Evolutionary conservation across 2,797 vertebrate species (phyloP), one percentile per base, ranked within the genome.

Genomic region (Squalus acanthias): DNA sequence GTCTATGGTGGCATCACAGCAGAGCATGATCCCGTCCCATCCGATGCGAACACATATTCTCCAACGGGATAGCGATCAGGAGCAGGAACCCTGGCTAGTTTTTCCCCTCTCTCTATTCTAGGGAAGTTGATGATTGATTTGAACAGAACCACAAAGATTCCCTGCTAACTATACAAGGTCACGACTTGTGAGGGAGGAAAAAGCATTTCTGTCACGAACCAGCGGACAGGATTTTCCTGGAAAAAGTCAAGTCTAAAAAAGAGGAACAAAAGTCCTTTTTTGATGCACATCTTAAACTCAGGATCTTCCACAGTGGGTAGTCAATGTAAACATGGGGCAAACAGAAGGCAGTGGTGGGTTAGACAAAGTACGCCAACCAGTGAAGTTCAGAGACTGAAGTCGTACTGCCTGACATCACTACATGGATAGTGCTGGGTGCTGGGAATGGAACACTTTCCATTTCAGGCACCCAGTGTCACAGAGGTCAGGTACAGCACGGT

Each of bases 201-300:
- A 69, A 22, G 65, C 4, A 39, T 8, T 20, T 46, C 94, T 74
- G 69, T 95, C 94, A 95, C 69, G 67, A 95, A 74, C 69, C 94
- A 95, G 67, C 69, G 69, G 94, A 95, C 94, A 95, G 69, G 13
- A 39, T 74, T 70, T 74, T 57, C 70, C 46, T 20, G 1, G 15
- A 57, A 72, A 53, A 53, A 95, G 12, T 53, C 13, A 39, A 94
- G 13, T 53, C 1, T 72, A 74, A 76, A 95, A 74, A 17, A 95
- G 94, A 95, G 94, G 70, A n/a, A 60, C 70, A 95, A 76, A 95
- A 74, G 29, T 76, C 70, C 94, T 95, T 74, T 76, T 76, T 74
- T 72, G 26, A 74, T 69, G 65, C 94, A 95, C 67, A 72, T 72
- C 33, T 72, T 95, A 74, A 74, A 95, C 93, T 95, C 22, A 53